These are phyloP conservation scores for Kryptopterus vitreolus DNA, from an alignment of 2,797 vertebrate species.

Conservation along the genomic window DNA sequence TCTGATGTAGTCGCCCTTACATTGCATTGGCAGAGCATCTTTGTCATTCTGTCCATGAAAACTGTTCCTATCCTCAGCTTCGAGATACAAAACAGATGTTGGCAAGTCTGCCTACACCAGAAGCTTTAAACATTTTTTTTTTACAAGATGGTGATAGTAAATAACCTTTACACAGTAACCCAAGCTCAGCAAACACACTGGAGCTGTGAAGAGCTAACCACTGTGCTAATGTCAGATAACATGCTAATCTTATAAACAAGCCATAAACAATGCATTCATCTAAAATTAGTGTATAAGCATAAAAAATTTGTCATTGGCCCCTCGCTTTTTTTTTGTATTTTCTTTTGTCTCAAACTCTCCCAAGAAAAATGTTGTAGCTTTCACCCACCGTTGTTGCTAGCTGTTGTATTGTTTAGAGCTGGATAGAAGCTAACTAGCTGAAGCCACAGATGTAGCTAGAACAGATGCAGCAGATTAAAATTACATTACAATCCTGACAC, in stretches of 20 bases:
- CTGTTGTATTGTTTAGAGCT: not conserved
- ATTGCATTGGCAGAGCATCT: not conserved
- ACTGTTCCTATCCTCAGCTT: slow-evolving; percentile 37
- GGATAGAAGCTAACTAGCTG: no score
- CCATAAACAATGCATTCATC: not conserved
- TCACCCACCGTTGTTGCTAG: not conserved
- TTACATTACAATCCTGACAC: not conserved
- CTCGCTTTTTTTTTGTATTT: not conserved
- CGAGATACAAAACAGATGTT: slow-evolving; percentile 55
- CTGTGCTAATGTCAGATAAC: not conserved
- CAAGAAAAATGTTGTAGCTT: not conserved
- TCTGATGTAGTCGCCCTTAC: slow-evolving; percentile 26
- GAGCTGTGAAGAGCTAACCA: not conserved
- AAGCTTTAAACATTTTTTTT: slow-evolving; percentile 69
- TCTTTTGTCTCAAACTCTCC: not conserved
- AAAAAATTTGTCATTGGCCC: not conserved
- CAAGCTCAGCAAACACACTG: not conserved
- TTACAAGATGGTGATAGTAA: slow-evolving; percentile 61
- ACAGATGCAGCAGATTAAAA: no score
- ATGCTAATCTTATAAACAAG: not conserved
- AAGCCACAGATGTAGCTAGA: no score
- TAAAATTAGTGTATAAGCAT: not conserved
- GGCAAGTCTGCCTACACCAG: slow-evolving; percentile 57
- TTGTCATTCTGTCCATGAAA: slow-evolving; percentile 18
- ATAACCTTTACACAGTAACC: slow-evolving; percentile 17